Evolutionary conservation across 2,888 invertebrate species (phyloP).

Genomic region (Apoderus coryli): DNA sequence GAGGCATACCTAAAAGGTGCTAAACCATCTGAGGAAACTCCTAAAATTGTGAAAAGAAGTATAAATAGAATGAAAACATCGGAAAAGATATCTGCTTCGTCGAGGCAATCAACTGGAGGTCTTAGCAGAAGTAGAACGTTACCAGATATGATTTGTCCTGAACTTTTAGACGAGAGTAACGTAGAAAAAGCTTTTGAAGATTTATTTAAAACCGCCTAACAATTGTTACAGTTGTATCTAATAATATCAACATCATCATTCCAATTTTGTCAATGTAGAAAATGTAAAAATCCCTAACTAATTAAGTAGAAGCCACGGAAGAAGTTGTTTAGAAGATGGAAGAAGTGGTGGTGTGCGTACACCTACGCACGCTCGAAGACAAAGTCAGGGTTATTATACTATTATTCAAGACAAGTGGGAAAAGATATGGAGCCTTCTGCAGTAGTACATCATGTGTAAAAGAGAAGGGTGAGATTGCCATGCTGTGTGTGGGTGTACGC

Average conservation of each 20-base stretch:
- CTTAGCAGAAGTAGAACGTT: slow-evolving; percentile 62
- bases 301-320: too few species aligned
- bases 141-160: slow-evolving; percentile 53
- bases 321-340: slow-evolving; percentile 7
- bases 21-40: slow-evolving; percentile 29
- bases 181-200: slow-evolving; percentile 82
- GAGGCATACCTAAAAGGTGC: slow-evolving; percentile 51
- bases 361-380: slow-evolving; percentile 9
- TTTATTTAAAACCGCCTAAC: slow-evolving; percentile 43
- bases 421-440: too few species aligned
- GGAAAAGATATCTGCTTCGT: slow-evolving; percentile 34
- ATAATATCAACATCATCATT: too few species aligned
- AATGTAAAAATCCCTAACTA: neutral
- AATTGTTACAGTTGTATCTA: too few species aligned
- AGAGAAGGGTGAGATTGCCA: slow-evolving; percentile 19
- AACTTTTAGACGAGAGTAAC: slow-evolving; percentile 60
- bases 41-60: slow-evolving; percentile 22
- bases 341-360: slow-evolving; percentile 15
- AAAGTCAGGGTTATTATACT: too few species aligned
- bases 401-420: too few species aligned
- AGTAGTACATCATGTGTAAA: too few species aligned
- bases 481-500: slow-evolving; percentile 32
- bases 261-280: too few species aligned
- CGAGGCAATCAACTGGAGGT: slow-evolving; percentile 29
- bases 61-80: slow-evolving; percentile 36